These are phyloP conservation scores for Lasioglossum lativentre DNA, from an alignment of 2,888 invertebrate species.

Conservation along the genomic window DNA sequence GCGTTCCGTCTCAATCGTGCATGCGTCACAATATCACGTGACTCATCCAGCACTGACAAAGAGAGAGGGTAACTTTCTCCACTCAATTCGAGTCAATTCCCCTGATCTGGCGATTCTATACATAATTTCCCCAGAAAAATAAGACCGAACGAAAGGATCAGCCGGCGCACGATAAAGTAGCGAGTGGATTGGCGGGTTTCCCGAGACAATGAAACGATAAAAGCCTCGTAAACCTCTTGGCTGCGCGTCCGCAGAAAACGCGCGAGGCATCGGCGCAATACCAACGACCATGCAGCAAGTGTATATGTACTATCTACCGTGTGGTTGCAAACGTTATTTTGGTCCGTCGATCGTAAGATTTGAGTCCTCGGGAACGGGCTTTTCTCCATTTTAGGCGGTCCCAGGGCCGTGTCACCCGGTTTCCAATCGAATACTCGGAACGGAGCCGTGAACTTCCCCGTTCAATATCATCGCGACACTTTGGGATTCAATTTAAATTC, in stretches of 20 bases:
- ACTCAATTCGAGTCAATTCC: too few species aligned
- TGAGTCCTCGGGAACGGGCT: not conserved
- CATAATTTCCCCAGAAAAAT: not conserved
- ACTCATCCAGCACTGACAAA: too few species aligned
- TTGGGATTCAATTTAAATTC: not conserved
- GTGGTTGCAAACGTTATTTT: not conserved
- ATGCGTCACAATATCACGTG: too few species aligned
- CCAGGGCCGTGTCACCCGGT: not conserved
- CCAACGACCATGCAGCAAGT: not conserved
- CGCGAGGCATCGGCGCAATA: not conserved
- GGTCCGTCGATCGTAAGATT: constrained; percentile 1
- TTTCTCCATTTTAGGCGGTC: not conserved
- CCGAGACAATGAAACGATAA: constrained; percentile 4
- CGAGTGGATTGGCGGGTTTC: not conserved
- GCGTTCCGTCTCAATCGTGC: too few species aligned
- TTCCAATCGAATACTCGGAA: not conserved
- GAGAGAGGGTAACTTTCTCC: too few species aligned
- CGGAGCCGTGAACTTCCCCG: not conserved
- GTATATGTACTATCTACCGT: not conserved
- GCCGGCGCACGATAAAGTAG: not conserved
- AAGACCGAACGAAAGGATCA: not conserved
- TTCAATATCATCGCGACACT: not conserved
- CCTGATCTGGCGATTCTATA: too few species aligned
- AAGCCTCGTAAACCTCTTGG: not conserved
- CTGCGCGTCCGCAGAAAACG: not conserved